A percentile compares a stretch with the other conserved stretches of the same genome.
Evolutionary conservation across 2,888 invertebrate genomes (phyloP).

Genomic region (Zele albiditarsus): DNA sequence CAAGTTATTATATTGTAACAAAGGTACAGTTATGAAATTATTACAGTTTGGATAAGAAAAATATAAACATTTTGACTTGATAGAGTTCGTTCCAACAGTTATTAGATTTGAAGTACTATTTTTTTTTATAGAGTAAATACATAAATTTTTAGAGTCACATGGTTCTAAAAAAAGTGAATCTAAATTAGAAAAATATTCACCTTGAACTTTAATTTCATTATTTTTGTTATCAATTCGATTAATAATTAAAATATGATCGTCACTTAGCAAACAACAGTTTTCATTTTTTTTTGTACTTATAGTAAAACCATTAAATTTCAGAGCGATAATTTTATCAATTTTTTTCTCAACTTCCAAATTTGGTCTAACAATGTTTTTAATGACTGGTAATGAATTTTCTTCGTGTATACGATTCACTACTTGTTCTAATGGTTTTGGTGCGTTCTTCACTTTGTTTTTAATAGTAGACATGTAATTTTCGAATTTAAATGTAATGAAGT

Average conservation of each 20-base stretch:
- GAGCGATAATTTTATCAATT: background rate
- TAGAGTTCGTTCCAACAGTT: background rate
- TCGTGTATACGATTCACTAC: conserved; percentile 2
- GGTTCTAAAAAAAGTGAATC: conserved; percentile 10
- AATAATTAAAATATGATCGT: conserved; percentile 11
- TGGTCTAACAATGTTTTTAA: background rate
- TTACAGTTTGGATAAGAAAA: background rate
- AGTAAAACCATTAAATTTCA: conserved; percentile 17
- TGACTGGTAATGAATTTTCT: conserved; percentile 7
- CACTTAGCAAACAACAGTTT: background rate
- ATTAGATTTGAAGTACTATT: conserved; percentile 3
- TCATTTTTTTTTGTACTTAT: conserved; percentile 15
- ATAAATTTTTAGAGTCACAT: conserved; percentile 10
- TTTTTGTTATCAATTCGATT: background rate
- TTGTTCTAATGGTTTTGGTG: conserved; percentile 25
- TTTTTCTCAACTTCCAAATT: conserved; percentile 12
- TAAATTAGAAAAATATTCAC: conserved; percentile 2
- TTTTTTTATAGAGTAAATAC: conserved; percentile 12
- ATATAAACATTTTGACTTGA: conserved; percentile 13
- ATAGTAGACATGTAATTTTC: conserved; percentile 18
- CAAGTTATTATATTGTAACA: conserved; percentile 16
- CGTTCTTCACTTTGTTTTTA: conserved; percentile 14
- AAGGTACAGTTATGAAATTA: background rate
- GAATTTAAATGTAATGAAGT: conserved; percentile 25
- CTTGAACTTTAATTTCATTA: conserved; percentile 8